Evolutionary conservation across 1,140 invertebrate genomes (phyloP).

Genomic region (Tetramorium parvispinum): DNA sequence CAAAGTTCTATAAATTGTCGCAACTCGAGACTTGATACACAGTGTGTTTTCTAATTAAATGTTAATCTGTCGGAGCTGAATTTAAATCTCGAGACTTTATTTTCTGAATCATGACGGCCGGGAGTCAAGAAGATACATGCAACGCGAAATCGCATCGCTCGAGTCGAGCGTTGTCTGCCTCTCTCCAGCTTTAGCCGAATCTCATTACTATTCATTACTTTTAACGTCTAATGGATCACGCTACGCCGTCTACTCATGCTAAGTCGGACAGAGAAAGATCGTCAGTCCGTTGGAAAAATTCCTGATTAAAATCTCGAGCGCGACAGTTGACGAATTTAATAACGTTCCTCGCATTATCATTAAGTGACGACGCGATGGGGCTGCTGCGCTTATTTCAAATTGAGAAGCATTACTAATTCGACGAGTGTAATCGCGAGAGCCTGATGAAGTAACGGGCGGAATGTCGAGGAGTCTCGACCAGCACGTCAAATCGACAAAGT

Average conservation of each 20-base stretch:
- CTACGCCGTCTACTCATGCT: conserved; percentile 45
- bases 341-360: conserved; percentile 34
- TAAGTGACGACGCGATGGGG: background rate
- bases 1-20: background rate
- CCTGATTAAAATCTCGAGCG: conserved; percentile 32
- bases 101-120: background rate
- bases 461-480: background rate
- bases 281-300: conserved; percentile 35
- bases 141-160: conserved; percentile 42
- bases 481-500: background rate
- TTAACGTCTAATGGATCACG: conserved; percentile 58
- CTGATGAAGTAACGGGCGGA: background rate
- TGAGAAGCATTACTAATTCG: background rate
- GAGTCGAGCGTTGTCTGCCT: conserved; percentile 17
- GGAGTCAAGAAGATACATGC: conserved; percentile 16
- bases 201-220: conserved; percentile 61
- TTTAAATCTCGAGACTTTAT: conserved; percentile 2
- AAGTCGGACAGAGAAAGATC: conserved; percentile 26
- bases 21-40: background rate
- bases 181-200: conserved; percentile 19
- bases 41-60: background rate
- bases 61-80: background rate
- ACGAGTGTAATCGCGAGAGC: too few species aligned
- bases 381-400: background rate
- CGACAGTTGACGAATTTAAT: conserved; percentile 35